A percentile compares a stretch with the other conserved stretches of the same genome.
Evolutionary conservation across 2,888 invertebrate genomes (phyloP).

Genomic region (Hoplodrina ambigua): DNA sequence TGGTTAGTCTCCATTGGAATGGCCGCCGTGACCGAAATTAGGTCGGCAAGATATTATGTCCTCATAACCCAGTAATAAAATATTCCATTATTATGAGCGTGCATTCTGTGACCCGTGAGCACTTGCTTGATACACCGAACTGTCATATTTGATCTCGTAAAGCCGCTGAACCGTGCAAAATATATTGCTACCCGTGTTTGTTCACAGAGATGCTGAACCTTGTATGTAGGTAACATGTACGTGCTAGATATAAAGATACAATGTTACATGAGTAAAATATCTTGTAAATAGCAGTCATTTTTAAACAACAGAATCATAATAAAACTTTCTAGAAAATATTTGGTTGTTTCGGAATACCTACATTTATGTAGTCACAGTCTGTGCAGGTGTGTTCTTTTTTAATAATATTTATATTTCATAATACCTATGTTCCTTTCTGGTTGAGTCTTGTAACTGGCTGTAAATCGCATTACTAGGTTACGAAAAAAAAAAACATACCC

Average conservation of each 20-base stretch:
- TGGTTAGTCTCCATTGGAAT: no score
- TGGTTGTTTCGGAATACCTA: slow-evolving; percentile 4
- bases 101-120: slow-evolving; percentile 19
- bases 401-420: no score
- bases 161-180: slow-evolving; percentile 46
- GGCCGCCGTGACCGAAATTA: no score
- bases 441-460: no score
- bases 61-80: slow-evolving; percentile 21
- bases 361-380: background rate
- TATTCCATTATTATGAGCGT: slow-evolving; percentile 30
- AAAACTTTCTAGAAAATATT: slow-evolving; percentile 8
- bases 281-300: slow-evolving; percentile 1
- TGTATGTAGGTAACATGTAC: slow-evolving; percentile 16
- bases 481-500: no score
- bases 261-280: slow-evolving; percentile 10
- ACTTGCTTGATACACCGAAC: slow-evolving; percentile 27
- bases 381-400: no score
- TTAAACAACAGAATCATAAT: background rate
- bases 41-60: background rate
- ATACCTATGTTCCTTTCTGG: no score
- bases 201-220: slow-evolving; percentile 25
- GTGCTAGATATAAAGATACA: slow-evolving; percentile 32
- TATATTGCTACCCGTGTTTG: slow-evolving; percentile 48
- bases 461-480: no score
- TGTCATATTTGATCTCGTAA: slow-evolving; percentile 57